These are phyloP conservation scores for Melipona quadrifasciata DNA, from an alignment of 1,140 invertebrate genomes.

Conservation along the genomic window DNA sequence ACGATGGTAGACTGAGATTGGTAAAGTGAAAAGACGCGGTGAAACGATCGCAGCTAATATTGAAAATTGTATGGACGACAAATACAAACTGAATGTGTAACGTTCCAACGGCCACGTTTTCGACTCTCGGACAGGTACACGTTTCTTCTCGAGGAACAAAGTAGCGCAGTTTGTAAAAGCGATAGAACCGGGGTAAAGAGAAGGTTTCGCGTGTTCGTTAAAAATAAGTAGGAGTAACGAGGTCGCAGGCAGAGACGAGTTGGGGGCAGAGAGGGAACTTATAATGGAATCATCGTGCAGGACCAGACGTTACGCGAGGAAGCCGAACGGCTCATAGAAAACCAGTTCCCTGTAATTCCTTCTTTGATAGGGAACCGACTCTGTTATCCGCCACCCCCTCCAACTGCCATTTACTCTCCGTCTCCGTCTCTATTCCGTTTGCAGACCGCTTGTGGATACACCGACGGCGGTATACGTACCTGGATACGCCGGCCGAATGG, in stretches of 20 bases:
- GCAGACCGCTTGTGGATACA: conserved; percentile 2
- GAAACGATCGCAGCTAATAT: too few species aligned
- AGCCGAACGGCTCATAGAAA: conserved; percentile 58
- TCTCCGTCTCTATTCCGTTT: background rate
- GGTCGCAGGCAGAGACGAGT: background rate
- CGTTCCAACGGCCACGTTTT: too few species aligned
- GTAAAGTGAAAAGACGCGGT: too few species aligned
- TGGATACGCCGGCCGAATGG: conserved; percentile 58
- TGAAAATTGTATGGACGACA: too few species aligned
- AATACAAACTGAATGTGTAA: too few species aligned
- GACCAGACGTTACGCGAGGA: conserved; percentile 44
- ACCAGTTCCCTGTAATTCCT: conserved; percentile 66
- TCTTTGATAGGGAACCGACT: conserved; percentile 55
- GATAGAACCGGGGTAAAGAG: background rate
- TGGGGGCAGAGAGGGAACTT: conserved; percentile 39
- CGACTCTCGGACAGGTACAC: too few species aligned
- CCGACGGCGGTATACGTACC: conserved; percentile 17
- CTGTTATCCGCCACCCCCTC: conserved; percentile 13
- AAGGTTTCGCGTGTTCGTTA: background rate
- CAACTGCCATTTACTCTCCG: background rate
- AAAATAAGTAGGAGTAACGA: background rate
- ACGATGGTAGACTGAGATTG: too few species aligned
- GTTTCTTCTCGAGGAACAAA: conserved; percentile 54
- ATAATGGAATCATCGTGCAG: conserved; percentile 65
- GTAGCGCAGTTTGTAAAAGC: conserved; percentile 48